Base-by-base conservation (phyloP, 2,888 invertebrate genomes). In the Zele albiditarsus region DNA sequence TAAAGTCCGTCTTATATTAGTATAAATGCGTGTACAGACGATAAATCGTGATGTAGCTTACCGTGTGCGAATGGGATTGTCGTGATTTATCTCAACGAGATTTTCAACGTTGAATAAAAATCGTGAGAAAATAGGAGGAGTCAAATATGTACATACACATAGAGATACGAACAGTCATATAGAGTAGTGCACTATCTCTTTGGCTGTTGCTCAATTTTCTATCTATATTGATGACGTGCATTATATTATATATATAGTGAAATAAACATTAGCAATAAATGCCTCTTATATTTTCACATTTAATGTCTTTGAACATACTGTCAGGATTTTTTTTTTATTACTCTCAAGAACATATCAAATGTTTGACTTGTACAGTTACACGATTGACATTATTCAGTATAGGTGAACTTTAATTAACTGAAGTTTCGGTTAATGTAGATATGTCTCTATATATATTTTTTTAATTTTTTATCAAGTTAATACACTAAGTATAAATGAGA, bases 51-150 rank as follows among this genome's bases (percentile, higher is more conserved):
- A 49, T 70, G 76, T 75, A 75, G 73, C 79, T 79, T 80, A 80
- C 74, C 73, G 76, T 63, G 53, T 53, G 70, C 73, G 79, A 82
- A 82, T 80, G 76, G 80, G 79, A 82, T 82, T 80, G 66, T 74
- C 77, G 82, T 83, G 84, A 83, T 84, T 83, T 84, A 83, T 83
- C 81, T 82, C 78, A 77, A 81, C 82, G 81, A 82, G 82, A 83
- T 83, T 82, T 82, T 81, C 79, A 82, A 77, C 70, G 68, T 53
- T 20, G 81, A 81, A 83, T 83, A 82, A 83, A 83, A 80, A 82
- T 81, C 80, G 80, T 79, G 33, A 60, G 65, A 62, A 69, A 68
- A 25, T 46, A 60, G 28, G 57, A 68, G 27, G 53, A 31, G 53
- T 38, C 14, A 42, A n/a, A 38, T 57, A 62, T 62, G 25, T 28